These are phyloP conservation scores for Herpetotheres cachinnans DNA, from an alignment of 2,113 vertebrate genomes.

Conservation along the genomic window DNA sequence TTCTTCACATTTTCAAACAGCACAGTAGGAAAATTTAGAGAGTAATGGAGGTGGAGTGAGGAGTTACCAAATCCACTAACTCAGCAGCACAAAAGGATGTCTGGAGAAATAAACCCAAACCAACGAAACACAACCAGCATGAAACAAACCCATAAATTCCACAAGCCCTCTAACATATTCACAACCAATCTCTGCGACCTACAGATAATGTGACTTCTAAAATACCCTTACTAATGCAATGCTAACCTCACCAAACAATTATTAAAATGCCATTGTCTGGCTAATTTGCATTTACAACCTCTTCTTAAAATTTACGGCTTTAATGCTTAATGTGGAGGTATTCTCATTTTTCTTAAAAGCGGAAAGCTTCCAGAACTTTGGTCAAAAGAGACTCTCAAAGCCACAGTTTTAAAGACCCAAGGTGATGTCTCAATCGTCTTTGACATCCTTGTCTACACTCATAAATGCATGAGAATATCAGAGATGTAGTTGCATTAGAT, in stretches of 20 bases:
- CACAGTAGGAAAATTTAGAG: not conserved
- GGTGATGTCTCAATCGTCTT: not conserved
- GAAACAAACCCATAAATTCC: slow-evolving; percentile 40
- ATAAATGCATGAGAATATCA: not conserved
- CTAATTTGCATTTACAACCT: slow-evolving; percentile 23
- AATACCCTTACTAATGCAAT: not conserved
- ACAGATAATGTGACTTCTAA: not conserved
- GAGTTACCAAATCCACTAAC: slow-evolving; percentile 11
- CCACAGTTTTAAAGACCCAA: not conserved
- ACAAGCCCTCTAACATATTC: not conserved
- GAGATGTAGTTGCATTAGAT: not conserved
- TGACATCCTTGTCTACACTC: not conserved
- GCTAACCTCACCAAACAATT: slow-evolving; percentile 22
- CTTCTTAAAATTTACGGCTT: not conserved
- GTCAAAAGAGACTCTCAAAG: not conserved
- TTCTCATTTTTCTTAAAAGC: not conserved
- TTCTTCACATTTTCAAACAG: not conserved
- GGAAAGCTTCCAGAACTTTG: not conserved
- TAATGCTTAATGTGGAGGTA: not conserved
- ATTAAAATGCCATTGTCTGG: slow-evolving; percentile 13
- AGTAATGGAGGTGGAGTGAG: not conserved
- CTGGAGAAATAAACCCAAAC: not conserved
- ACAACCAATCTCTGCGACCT: not conserved
- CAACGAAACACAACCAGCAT: not conserved
- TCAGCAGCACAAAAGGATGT: slow-evolving; percentile 29